A percentile compares a stretch with the other conserved stretches of the same genome.
These are phyloP conservation scores for Lithophane socia DNA, from an alignment of 2,888 invertebrate genomes.

Conservation along the genomic window DNA sequence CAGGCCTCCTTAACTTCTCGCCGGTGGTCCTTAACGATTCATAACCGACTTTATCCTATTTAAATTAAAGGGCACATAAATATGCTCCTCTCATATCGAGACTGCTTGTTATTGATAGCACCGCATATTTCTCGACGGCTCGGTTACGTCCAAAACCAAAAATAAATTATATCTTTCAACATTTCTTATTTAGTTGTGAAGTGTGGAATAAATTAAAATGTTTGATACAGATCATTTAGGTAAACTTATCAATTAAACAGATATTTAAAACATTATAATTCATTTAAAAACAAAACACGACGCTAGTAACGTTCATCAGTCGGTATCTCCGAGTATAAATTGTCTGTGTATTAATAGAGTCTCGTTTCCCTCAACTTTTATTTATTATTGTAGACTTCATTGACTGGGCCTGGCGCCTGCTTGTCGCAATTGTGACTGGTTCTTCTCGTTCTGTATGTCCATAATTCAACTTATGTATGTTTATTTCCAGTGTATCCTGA, in stretches of 20 bases:
- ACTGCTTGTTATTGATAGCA: constrained; percentile 61
- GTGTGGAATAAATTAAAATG: constrained; percentile 62
- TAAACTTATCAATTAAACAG: constrained; percentile 67
- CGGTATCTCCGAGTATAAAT: constrained; percentile 71
- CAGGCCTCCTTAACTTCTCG: constrained; percentile 65
- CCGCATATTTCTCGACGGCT: constrained; percentile 59
- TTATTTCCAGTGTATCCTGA: constrained; percentile 85
- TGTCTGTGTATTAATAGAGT: constrained; percentile 78
- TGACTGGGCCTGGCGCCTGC: constrained; percentile 86
- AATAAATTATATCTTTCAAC: constrained; percentile 60
- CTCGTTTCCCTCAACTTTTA: constrained; percentile 84
- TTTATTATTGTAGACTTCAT: constrained; percentile 87
- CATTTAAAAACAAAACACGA: constrained; percentile 71
- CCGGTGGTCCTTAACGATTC: constrained; percentile 66
- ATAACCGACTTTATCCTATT: constrained; percentile 64
- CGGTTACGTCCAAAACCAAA: constrained; percentile 53
- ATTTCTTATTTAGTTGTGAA: constrained; percentile 55
- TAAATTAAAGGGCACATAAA: constrained; percentile 66
- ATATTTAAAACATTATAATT: constrained; percentile 67
- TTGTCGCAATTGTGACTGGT: constrained; percentile 89
- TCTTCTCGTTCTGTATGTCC: constrained; percentile 87
- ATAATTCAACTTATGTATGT: constrained; percentile 84
- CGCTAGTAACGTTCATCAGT: constrained; percentile 67
- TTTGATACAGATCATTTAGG: constrained; percentile 63
- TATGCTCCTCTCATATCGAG: constrained; percentile 52